Percentiles rank a stretch among this genome's conserved stretches.
Evolutionary conservation across 1,140 invertebrate species (phyloP).

Genomic region (Drosophila kanapiae): DNA sequence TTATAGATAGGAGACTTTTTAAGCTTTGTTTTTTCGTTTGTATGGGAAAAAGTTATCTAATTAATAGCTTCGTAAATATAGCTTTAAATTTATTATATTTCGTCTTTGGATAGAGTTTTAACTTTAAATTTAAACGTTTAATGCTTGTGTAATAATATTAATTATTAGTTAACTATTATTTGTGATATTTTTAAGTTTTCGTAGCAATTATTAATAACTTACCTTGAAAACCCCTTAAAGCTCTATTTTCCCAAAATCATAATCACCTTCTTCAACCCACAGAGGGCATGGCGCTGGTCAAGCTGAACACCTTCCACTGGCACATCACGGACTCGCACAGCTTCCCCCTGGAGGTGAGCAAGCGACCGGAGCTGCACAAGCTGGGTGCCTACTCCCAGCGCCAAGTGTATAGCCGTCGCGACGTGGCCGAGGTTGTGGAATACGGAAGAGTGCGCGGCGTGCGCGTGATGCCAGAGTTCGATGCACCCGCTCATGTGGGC

Average conservation of each 20-base stretch:
- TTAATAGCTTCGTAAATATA: no score
- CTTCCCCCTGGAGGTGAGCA: slow-evolving; percentile 91
- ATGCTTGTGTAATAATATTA: no score
- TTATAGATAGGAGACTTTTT: neutral
- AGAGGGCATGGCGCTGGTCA: slow-evolving; percentile 92
- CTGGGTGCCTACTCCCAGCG: slow-evolving; percentile 90
- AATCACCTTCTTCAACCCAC: neutral
- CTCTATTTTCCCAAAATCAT: neutral
- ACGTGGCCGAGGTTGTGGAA: slow-evolving; percentile 87
- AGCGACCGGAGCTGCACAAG: slow-evolving; percentile 89
- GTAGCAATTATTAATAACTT: no score
- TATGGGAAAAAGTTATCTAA: no score
- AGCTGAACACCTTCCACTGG: slow-evolving; percentile 95
- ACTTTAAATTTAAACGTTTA: no score
- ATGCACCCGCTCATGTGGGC: slow-evolving; percentile 94
- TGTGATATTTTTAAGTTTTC: no score
- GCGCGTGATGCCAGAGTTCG: slow-evolving; percentile 93
- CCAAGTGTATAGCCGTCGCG: slow-evolving; percentile 88
- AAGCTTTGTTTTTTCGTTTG: no score
- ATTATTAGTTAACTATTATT: no score
- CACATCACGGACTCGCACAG: slow-evolving; percentile 96
- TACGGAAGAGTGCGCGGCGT: slow-evolving; percentile 91
- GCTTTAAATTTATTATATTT: no score
- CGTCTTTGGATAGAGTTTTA: no score
- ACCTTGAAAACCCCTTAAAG: no score